Evolutionary conservation across 1,140 invertebrate species (phyloP).

Genomic region (Brevipalpus yothersi): DNA sequence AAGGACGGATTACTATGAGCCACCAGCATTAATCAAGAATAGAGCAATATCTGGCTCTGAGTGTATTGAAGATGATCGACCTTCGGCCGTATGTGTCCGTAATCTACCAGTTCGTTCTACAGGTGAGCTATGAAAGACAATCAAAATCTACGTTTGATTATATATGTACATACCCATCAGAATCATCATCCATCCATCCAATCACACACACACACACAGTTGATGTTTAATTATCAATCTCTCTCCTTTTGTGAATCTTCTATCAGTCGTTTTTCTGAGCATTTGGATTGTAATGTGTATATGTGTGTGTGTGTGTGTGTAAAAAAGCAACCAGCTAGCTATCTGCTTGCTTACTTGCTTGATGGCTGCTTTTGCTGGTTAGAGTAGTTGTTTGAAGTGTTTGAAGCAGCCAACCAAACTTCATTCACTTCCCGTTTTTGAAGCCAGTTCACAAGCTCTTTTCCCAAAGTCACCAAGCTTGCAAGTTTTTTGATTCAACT

Average conservation of each 20-base stretch:
- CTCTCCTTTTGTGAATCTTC: no score
- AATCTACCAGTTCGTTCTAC: conserved; percentile 64
- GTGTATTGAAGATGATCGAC: conserved; percentile 32
- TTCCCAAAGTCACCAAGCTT: not conserved
- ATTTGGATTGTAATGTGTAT: no score
- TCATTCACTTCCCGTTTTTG: not conserved
- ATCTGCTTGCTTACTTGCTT: no score
- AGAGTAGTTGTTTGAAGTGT: no score
- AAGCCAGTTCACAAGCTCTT: not conserved
- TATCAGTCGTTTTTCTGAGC: no score
- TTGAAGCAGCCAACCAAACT: not conserved
- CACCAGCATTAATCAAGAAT: conserved; percentile 19
- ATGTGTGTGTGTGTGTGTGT: no score
- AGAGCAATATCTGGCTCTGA: no score
- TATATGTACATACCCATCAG: no score
- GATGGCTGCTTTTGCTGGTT: no score
- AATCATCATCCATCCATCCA: no score
- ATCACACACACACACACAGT: not conserved
- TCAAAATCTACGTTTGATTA: no score
- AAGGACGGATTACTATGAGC: conserved; percentile 79
- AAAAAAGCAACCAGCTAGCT: no score
- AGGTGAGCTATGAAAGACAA: conserved; percentile 19
- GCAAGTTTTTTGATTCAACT: conserved; percentile 6
- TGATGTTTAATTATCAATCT: not conserved
- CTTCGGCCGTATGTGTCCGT: conserved; percentile 67